Evolutionary conservation across 2,888 invertebrate genomes (phyloP).

Genomic region (Leucophora obtusa): DNA sequence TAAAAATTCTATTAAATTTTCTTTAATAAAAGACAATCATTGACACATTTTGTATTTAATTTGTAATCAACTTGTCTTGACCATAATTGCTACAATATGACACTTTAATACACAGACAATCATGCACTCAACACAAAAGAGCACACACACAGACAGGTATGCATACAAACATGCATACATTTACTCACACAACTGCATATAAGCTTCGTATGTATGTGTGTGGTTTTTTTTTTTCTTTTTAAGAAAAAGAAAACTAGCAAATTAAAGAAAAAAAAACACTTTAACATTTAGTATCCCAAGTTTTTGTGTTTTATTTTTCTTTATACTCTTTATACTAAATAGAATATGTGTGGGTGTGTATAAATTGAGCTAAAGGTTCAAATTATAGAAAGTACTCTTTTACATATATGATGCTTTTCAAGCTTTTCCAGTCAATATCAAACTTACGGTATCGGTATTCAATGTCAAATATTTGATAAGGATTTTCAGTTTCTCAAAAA

Average conservation of each 20-base stretch:
- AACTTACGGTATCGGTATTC: no score
- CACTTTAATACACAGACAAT: conserved; percentile 55
- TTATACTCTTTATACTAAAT: not conserved
- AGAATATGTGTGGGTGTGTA: not conserved
- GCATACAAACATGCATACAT: not conserved
- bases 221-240: conserved; percentile 11
- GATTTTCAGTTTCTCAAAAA: no score
- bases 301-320: conserved; percentile 5
- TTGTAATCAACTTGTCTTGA: conserved; percentile 64
- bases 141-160: not conserved
- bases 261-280: conserved; percentile 29
- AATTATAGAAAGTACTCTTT: not conserved
- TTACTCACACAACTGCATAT: not conserved
- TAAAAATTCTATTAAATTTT: conserved; percentile 25
- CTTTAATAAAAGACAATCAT: conserved; percentile 57
- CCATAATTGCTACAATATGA: conserved; percentile 63
- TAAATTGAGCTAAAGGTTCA: not conserved
- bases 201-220: not conserved
- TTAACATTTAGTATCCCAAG: conserved; percentile 21
- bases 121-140: conserved; percentile 22
- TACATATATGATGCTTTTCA: no score
- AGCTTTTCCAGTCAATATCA: no score
- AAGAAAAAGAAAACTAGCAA: conserved; percentile 38
- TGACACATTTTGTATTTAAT: conserved; percentile 62
- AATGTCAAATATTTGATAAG: no score